Evolutionary conservation across 2,797 vertebrate species (phyloP), one percentile per base, ranked within the genome.

Genomic region (Gallinago solitaria): DNA sequence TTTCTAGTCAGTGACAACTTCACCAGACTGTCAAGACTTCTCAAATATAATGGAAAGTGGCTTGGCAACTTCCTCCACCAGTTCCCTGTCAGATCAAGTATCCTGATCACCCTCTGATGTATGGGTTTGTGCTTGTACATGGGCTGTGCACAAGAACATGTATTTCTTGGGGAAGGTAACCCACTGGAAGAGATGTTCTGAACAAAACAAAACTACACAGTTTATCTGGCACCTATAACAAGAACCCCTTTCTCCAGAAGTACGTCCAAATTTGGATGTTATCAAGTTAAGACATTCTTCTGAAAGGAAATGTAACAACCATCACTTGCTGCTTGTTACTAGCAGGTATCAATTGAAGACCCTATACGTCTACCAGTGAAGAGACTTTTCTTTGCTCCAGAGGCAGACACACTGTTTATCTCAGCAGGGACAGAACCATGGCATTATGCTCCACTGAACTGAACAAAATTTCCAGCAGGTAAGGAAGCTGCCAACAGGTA

Each of bases 31-130:
- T 18, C 27, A 39, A 19, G 27, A 12, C 60, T 41, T 39, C 28
- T 41, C 60, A 39, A 28, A 39, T 61, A 39, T 13, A 61, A 61
- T 30, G 37, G 37, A 30, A 61, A 61, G 60, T 12, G 11, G 18
- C 27, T 41, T 28, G 28, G 37, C 35, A 39, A 28, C 60, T 39
- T 39, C 60, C 28, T 28, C 27, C 11, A 3, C 60, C 60, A 30
- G 27, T 30, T 61, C 27, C 18, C 60, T 61, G 60, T 18, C 12
- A 28, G 17, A 30, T 39, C 50, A 81, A 37, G 53, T 37, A 57
- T 2, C 5, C 14, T 6, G 7, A 32, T 14, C 1, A 2, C 6
- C 6, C 32, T 13, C 8, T 2, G 1, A 8, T 12, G 9, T 12
- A 20, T 0, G 6, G 20, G 21, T 47, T 61, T 64, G 23, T 43